Percentiles rank a stretch among this genome's conserved stretches.
Evolutionary conservation across 2,113 vertebrate species (phyloP).

Genomic region (Telmatochromis bifrenatus): DNA sequence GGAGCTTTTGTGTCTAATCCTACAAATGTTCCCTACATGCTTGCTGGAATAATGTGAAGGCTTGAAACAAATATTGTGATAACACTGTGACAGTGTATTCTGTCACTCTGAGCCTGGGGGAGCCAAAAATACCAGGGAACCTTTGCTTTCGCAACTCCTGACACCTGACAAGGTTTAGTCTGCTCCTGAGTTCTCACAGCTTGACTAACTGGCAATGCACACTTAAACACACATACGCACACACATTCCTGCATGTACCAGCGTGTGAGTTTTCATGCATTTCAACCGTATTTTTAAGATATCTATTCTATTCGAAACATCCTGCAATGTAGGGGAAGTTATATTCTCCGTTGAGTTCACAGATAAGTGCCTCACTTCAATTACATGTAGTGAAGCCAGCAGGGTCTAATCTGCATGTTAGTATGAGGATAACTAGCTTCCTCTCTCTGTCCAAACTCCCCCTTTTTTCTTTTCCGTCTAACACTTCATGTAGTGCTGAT

Average conservation of each 20-base stretch:
- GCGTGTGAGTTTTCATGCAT: not conserved
- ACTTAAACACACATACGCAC: not conserved
- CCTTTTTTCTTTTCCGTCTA: slow-evolving; percentile 29
- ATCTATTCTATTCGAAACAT: slow-evolving; percentile 21
- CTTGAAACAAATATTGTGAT: slow-evolving; percentile 34
- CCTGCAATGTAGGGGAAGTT: slow-evolving; percentile 13
- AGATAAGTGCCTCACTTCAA: slow-evolving; percentile 54
- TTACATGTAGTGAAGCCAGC: slow-evolving; percentile 50
- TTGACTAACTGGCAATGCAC: not conserved
- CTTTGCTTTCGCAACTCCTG: slow-evolving; percentile 13
- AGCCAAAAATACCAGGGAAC: slow-evolving; percentile 19
- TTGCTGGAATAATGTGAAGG: slow-evolving; percentile 26
- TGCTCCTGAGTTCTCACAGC: not conserved
- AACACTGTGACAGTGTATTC: slow-evolving; percentile 2
- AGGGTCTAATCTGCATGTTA: slow-evolving; percentile 55
- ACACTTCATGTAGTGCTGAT: slow-evolving; percentile 51
- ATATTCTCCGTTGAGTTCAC: slow-evolving; percentile 20
- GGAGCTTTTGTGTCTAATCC: slow-evolving; percentile 32
- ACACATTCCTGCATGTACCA: not conserved
- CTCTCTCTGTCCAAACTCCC: slow-evolving; percentile 32
- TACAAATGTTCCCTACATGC: slow-evolving; percentile 30
- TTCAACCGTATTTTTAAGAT: not conserved
- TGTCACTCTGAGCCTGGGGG: slow-evolving; percentile 26
- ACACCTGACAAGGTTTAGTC: slow-evolving; percentile 1
- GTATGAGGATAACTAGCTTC: slow-evolving; percentile 49